A percentile compares a stretch with the other conserved stretches of the same genome.
These are phyloP conservation scores for Brachypteracias leptosomus DNA, from an alignment of 2,113 vertebrate genomes.

Conservation along the genomic window DNA sequence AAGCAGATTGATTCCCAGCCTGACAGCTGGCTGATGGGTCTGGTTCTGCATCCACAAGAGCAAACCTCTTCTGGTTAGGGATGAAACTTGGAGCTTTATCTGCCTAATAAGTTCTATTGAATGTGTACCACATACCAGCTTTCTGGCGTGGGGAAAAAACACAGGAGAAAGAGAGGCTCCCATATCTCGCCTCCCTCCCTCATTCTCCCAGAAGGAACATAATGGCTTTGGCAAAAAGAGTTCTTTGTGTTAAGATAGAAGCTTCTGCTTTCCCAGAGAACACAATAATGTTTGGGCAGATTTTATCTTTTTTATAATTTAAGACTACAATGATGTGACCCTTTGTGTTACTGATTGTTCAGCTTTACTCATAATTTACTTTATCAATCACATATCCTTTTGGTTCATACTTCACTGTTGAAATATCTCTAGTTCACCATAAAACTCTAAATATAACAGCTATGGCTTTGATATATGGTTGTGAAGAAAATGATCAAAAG, in stretches of 20 bases:
- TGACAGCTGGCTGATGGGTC: not conserved
- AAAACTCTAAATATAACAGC: not conserved
- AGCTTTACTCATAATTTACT: not conserved
- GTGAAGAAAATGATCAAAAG: not conserved
- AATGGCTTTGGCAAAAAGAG: not conserved
- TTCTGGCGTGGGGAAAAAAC: not conserved
- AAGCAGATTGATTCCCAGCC: not conserved
- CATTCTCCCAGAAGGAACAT: not conserved
- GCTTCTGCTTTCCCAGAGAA: not conserved
- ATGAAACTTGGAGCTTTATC: not conserved
- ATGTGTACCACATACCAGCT: fast-evolving
- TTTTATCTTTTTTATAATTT: not conserved
- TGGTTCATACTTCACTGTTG: not conserved
- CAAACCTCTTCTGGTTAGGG: not conserved
- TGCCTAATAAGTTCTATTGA: not conserved
- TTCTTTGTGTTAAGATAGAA: not conserved
- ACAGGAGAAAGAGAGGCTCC: not conserved
- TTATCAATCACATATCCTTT: not conserved
- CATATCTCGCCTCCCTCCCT: not conserved
- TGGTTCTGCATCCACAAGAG: not conserved
- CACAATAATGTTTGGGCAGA: not conserved
- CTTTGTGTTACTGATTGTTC: not conserved
- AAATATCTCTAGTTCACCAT: not conserved
- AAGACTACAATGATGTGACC: not conserved
- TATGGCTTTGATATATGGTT: not conserved